phyloP scores from a whole-genome alignment of 1,140 invertebrate genomes.

The Polypedilum pembai region DNA sequence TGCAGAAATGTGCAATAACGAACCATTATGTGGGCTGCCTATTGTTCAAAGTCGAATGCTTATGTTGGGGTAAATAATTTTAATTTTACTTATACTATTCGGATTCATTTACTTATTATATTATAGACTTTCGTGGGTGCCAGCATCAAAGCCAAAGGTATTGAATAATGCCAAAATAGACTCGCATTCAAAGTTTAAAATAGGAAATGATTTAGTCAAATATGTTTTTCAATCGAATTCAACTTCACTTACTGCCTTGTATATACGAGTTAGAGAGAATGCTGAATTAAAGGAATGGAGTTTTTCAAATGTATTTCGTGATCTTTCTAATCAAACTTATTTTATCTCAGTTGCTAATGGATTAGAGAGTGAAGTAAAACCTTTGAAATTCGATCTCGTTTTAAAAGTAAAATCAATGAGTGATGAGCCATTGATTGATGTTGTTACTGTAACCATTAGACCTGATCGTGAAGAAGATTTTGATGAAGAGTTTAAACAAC shows the following conservation, averaged over 20 bases:
- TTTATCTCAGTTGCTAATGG: slow-evolving; percentile 26
- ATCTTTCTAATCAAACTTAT: background rate
- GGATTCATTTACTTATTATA: background rate
- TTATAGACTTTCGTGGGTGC: background rate
- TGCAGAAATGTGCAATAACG: slow-evolving; percentile 42
- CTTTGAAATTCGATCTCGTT: background rate
- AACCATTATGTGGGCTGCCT: slow-evolving; percentile 51
- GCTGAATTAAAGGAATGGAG: slow-evolving; percentile 29
- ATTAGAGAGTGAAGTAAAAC: background rate
- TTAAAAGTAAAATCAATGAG: background rate
- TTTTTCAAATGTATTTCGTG: background rate
- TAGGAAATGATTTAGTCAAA: background rate
- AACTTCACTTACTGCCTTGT: background rate
- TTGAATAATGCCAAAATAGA: slow-evolving; percentile 29
- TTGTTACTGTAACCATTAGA: slow-evolving; percentile 36
- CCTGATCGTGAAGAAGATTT: slow-evolving; percentile 35
- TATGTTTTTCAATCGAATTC: background rate
- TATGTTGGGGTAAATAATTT: slow-evolving; percentile 41
- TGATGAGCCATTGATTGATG: slow-evolving; percentile 34
- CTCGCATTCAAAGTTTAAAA: background rate
- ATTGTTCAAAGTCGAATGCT: slow-evolving; percentile 46
- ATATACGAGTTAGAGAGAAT: slow-evolving; percentile 34
- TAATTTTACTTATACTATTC: background rate
- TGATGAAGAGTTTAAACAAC: slow-evolving; percentile 36
- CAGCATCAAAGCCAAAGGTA: background rate